Base-by-base conservation (phyloP, 1,140 invertebrate species). In the Bactericera cockerelli region DNA sequence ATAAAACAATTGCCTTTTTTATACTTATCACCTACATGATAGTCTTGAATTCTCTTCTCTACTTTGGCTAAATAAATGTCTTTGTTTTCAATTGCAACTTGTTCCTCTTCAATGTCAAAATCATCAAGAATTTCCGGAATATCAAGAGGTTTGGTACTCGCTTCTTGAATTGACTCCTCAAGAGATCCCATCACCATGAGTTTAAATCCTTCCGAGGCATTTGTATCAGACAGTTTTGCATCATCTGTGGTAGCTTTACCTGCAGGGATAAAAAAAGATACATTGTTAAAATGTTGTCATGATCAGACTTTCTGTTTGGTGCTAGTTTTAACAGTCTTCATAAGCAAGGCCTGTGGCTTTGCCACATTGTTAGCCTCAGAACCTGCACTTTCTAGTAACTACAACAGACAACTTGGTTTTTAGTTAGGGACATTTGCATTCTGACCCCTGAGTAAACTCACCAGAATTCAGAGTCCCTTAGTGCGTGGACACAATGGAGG, bases 151-250 rank as follows among this genome's bases (percentile, higher is more conserved):
- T 82, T 81, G 59, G 79, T 80, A 66, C 81, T 81, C 0, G 82
- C 86, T 68, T 85, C 83, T 56, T 83, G 82, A 63, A 98, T 93
- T 55, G 89, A 89, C 67, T 92, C 86, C 70, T 97, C 94, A 22
- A 88, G 74, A 0, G 91, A 95, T 0, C 93, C 94, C 80, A 98
- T 93, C 83, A 98, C 88, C 90, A 97, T 95, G 14, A 98, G 79
- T 73, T 95, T 94, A 59, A 88, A 86, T 28, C 87, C 87, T n/a
- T 82, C 79, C 69, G 92, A 93, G 2, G 94, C 70, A 62, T 84
- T 84, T 39, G 93, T 68, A 22, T 79, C 72, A 13, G 76, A 75
- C 19, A 94, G 71, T 53, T 77, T 77, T 62, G 82, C 80, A 61
- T 81, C 81, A 71, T 93, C 87, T 58, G 81, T 77, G 0, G 88